A percentile compares a stretch with the other conserved stretches of the same genome.
These are phyloP conservation scores for Erethizon dorsatum DNA, from an alignment of 2,797 vertebrate species.

Conservation along the genomic window DNA sequence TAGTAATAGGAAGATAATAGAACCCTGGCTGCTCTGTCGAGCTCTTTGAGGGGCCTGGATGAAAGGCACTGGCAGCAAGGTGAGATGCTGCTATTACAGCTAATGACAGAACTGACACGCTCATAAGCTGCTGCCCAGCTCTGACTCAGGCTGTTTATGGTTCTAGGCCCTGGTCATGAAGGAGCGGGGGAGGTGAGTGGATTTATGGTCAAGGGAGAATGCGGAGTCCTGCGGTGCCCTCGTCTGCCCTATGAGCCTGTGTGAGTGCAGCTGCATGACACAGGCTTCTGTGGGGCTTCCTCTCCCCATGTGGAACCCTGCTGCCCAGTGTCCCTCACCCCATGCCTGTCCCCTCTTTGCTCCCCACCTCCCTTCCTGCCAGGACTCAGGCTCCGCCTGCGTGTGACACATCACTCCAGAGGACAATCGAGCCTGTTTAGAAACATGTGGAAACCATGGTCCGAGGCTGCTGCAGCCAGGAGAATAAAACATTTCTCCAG, in stretches of 20 bases:
- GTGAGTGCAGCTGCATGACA: not conserved
- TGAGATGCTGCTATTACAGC: slow-evolving; percentile 81
- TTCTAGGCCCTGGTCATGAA: slow-evolving; percentile 53
- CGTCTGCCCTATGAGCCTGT: slow-evolving; percentile 1
- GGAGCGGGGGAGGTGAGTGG: not conserved
- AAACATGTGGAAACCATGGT: slow-evolving; percentile 77
- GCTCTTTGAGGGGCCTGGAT: slow-evolving; percentile 83
- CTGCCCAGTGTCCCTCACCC: not conserved
- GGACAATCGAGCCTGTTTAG: slow-evolving; percentile 61
- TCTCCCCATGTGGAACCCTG: not conserved
- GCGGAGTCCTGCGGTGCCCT: slow-evolving; percentile 37
- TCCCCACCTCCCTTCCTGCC: not conserved
- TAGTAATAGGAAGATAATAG: slow-evolving; percentile 79
- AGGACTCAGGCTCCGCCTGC: slow-evolving; percentile 13
- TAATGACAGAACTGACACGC: slow-evolving; percentile 81
- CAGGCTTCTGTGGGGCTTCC: not conserved
- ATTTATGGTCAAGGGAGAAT: slow-evolving; percentile 32
- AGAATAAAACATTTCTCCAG: slow-evolving; percentile 56
- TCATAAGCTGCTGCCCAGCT: slow-evolving; percentile 78
- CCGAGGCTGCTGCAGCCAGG: slow-evolving; percentile 65
- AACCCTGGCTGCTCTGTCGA: slow-evolving; percentile 78
- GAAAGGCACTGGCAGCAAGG: slow-evolving; percentile 76
- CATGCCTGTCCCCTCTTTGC: not conserved
- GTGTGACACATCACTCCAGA: slow-evolving; percentile 61
- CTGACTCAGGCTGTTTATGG: slow-evolving; percentile 85